A percentile compares a stretch with the other conserved stretches of the same genome.
Evolutionary conservation across 2,113 vertebrate genomes (phyloP).

Genomic region (Gopherus flavomarginatus): DNA sequence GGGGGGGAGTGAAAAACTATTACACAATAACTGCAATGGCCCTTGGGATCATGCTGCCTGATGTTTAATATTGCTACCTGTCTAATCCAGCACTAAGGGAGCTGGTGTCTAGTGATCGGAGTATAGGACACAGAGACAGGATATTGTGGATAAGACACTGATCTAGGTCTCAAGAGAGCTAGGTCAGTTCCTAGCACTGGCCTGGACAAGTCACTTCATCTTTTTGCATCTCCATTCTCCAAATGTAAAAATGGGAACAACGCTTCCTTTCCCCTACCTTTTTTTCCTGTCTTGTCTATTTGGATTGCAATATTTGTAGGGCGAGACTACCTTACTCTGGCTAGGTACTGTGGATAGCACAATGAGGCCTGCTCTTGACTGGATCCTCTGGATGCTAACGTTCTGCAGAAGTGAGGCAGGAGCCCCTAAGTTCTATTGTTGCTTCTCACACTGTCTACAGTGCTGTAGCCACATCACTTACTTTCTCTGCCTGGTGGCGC

Average conservation of each 20-base stretch:
- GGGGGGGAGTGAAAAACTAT: not conserved
- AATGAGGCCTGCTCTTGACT: not conserved
- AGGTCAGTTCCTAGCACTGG: not conserved
- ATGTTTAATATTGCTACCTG: fast-evolving
- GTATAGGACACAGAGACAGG: not conserved
- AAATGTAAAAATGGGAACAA: not conserved
- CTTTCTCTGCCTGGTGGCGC: not conserved
- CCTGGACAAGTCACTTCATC: not conserved
- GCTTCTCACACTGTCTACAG: not conserved
- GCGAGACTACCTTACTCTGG: not conserved
- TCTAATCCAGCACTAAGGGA: not conserved
- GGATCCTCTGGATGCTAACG: not conserved
- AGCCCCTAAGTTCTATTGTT: not conserved
- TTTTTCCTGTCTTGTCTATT: not conserved
- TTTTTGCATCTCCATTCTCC: not conserved
- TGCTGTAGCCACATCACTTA: fast-evolving
- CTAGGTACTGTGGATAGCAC: not conserved
- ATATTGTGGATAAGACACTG: not conserved
- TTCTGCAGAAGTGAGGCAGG: not conserved
- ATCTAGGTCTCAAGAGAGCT: not conserved
- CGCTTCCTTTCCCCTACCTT: not conserved
- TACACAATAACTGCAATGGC: not conserved
- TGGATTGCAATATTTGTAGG: not conserved
- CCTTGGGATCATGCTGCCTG: not conserved
- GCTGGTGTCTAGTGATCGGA: not conserved